phyloP scores from a whole-genome alignment of 2,113 vertebrate genomes.

The Clinocottus analis region DNA sequence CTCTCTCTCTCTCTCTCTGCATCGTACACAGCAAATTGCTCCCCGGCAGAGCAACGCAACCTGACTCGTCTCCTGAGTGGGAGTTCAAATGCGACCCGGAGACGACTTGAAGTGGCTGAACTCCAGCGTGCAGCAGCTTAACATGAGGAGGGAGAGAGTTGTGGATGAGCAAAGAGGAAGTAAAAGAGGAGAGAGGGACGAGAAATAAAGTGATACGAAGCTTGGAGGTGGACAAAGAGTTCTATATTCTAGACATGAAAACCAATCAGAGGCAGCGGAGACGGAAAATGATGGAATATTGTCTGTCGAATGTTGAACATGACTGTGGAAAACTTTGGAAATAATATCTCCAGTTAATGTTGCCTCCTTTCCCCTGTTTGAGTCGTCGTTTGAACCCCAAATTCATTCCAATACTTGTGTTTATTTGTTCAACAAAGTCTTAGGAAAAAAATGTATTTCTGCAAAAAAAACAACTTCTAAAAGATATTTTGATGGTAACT shows the following conservation, averaged over 20 bases:
- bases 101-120: slow-evolving; percentile 21
- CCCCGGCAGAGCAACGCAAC: too few species aligned
- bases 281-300: neutral
- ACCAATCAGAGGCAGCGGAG: too few species aligned
- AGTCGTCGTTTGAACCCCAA: too few species aligned
- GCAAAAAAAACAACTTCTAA: too few species aligned
- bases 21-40: slow-evolving; percentile 32
- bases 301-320: too few species aligned
- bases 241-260: neutral
- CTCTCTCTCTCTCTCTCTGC: slow-evolving; percentile 15
- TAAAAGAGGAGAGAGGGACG: neutral
- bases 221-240: neutral
- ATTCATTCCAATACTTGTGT: too few species aligned
- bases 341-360: too few species aligned
- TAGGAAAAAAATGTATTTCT: too few species aligned
- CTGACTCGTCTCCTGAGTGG: slow-evolving; percentile 18
- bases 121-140: slow-evolving; percentile 29
- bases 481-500: too few species aligned
- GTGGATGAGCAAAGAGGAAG: slow-evolving; percentile 1
- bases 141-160: neutral
- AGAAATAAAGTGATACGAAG: neutral
- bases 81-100: slow-evolving; percentile 26
- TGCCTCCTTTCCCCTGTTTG: too few species aligned
- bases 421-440: too few species aligned
- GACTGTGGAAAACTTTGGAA: too few species aligned